These are phyloP conservation scores for Brachyalestes nurse DNA, from an alignment of 2,797 vertebrate genomes.

Conservation along the genomic window DNA sequence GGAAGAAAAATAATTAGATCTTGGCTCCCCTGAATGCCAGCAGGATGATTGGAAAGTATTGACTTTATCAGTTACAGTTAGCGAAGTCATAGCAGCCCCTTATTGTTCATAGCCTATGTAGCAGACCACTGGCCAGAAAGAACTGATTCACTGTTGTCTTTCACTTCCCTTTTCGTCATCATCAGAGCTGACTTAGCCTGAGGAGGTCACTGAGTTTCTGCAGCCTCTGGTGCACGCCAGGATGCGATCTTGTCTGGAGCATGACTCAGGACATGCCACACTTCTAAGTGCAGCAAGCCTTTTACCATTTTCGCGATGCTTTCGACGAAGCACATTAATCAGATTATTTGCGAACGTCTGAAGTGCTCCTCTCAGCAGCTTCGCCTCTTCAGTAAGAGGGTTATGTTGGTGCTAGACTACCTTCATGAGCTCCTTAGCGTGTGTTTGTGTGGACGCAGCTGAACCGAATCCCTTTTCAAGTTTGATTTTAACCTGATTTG, in stretches of 20 bases:
- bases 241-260: background rate
- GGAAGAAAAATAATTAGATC: conserved; percentile 78
- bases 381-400: background rate
- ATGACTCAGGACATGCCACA: background rate
- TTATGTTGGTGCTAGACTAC: background rate
- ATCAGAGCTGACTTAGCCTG: conserved; percentile 6
- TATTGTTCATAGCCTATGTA: conserved; percentile 54
- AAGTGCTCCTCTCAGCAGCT: background rate
- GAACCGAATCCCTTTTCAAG: background rate
- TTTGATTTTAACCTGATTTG: background rate
- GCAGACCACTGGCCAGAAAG: conserved; percentile 39
- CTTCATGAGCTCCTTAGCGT: background rate
- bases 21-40: conserved; percentile 55
- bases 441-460: background rate
- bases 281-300: conserved; percentile 3
- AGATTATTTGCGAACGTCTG: conserved; percentile 1
- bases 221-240: conserved; percentile 4
- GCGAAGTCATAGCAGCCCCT: conserved; percentile 49
- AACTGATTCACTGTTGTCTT: conserved; percentile 34
- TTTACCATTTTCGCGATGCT: background rate
- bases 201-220: conserved; percentile 24
- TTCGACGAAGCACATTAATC: conserved; percentile 6
- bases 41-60: conserved; percentile 50
- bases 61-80: conserved; percentile 69
- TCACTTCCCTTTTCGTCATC: conserved; percentile 35